A percentile compares a stretch with the other conserved stretches of the same genome.
phyloP scores from a whole-genome alignment of 2,888 invertebrate species.

The Cotesia congregata region DNA sequence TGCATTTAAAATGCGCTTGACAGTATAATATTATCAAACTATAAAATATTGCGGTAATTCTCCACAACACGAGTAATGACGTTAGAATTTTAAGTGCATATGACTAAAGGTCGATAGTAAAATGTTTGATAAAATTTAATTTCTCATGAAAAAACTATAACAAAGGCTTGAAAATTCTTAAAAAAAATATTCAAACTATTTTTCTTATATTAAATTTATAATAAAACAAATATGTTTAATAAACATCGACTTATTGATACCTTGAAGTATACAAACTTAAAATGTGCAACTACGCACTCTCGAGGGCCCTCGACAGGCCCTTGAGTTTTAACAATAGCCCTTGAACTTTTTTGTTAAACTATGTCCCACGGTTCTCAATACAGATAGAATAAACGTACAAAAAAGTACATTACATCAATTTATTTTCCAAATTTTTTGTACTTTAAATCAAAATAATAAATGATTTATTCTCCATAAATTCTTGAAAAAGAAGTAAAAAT shows the following conservation, averaged over 20 bases:
- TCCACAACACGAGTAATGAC: too few species aligned
- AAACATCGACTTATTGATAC: conserved; percentile 8
- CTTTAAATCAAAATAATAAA: neutral
- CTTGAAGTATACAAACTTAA: conserved; percentile 42
- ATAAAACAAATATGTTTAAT: neutral
- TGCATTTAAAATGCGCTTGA: too few species aligned
- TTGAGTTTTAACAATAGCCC: conserved; percentile 36
- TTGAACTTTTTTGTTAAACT: conserved; percentile 38
- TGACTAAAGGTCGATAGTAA: too few species aligned
- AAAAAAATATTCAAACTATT: too few species aligned
- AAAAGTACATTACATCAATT: neutral
- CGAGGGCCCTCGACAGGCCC: conserved; percentile 29
- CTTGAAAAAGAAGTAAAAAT: neutral
- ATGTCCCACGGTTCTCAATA: conserved; percentile 48
- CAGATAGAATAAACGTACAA: conserved; percentile 36
- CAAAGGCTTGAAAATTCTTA: too few species aligned
- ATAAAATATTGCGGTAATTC: too few species aligned
- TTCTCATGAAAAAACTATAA: too few species aligned
- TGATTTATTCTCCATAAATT: neutral
- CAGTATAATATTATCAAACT: too few species aligned
- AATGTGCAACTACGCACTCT: conserved; percentile 29
- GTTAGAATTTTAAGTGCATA: too few species aligned
- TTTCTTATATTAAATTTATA: too few species aligned
- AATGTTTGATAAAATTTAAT: too few species aligned
- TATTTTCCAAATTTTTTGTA: neutral